Conservation (phyloP, 2,888 invertebrate species). For the Caprella mutica region DNA sequence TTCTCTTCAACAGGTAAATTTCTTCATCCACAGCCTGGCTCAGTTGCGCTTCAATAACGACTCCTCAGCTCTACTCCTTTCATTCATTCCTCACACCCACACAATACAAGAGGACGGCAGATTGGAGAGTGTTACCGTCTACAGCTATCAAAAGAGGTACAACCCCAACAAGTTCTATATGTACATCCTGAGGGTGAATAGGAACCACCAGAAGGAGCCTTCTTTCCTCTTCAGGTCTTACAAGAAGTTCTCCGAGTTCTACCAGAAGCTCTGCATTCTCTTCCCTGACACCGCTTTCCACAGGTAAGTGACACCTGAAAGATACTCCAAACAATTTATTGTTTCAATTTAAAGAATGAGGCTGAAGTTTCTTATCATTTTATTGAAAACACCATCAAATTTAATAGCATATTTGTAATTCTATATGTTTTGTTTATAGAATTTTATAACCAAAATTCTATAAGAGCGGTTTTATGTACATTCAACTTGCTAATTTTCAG, state of each 20-base stretch:
- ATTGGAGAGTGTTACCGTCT: constrained; percentile 61
- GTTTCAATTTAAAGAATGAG: too few species aligned
- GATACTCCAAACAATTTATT: too few species aligned
- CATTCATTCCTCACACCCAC: constrained; percentile 87
- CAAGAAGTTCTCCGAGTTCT: constrained; percentile 92
- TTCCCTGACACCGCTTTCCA: constrained; percentile 84
- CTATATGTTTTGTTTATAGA: too few species aligned
- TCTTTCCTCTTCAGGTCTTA: constrained; percentile 85
- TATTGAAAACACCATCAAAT: too few species aligned
- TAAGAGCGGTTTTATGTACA: too few species aligned
- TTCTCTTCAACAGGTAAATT: constrained; percentile 75
- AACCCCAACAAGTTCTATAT: constrained; percentile 97
- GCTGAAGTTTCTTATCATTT: too few species aligned
- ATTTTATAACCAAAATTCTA: too few species aligned
- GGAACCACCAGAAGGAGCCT: constrained; percentile 74
- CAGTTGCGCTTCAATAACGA: constrained; percentile 85
- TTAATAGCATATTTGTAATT: too few species aligned
- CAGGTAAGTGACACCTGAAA: too few species aligned
- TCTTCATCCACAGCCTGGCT: constrained; percentile 92
- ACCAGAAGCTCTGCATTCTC: constrained; percentile 80
- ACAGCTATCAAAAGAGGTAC: constrained; percentile 70
- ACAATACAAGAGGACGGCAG: constrained; percentile 87
- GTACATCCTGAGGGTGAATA: constrained; percentile 65
- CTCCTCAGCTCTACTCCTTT: constrained; percentile 55
- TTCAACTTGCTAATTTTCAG: too few species aligned